Evolutionary conservation across 2,113 vertebrate genomes (phyloP), one percentile per base, ranked within the genome.

Genomic region (Cichladusa arquata): DNA sequence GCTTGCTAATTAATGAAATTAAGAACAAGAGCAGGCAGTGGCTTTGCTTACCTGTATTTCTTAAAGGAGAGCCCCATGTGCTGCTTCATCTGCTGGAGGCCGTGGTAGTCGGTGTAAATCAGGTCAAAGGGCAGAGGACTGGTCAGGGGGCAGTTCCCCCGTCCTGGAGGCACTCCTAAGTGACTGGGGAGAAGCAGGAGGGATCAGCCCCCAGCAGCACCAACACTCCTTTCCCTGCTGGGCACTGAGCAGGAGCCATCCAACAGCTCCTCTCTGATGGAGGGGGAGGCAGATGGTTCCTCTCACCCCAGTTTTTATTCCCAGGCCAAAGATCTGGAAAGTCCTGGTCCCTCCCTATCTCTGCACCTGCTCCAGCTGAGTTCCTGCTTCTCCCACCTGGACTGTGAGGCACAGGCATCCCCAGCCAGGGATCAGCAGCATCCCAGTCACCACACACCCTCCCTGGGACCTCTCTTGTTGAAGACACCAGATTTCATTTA

Each of bases 51-150:
- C 99, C 99, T 99, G 98, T 99, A 98, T 96, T 99, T 99, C 96
- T 97, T 98, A 93, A 99, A 98, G 48, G 99, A 99, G 54, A 99
- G 98, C 19, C 99, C 99, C 99, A 99, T 99, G 97, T 99, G 98
- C 94, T 99, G 99, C 92, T 99, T 99, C 99, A 99, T 99, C 93
- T 99, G 99, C 96, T 99, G 99, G 57, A 99, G 96, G 36, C 99
- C 99, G 0, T 99, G 99, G 97, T 99, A 99, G 97, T 99, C 99
- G 0, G 99, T 99, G 97, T 99, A 99, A 95, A 99, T 98, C 95
- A 99, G 98, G 98, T 99, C 99, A 4, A 99, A 99, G 77, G 99
- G 98, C 97, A 99, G 95, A 38, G 99, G 98, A 62, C 96, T 98
- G 2, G 98, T 99, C 96, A 99, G 96, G 12, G 99, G 99, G 87